Evolutionary conservation across 2,113 vertebrate species (phyloP).

Genomic region (Cygnus atratus): DNA sequence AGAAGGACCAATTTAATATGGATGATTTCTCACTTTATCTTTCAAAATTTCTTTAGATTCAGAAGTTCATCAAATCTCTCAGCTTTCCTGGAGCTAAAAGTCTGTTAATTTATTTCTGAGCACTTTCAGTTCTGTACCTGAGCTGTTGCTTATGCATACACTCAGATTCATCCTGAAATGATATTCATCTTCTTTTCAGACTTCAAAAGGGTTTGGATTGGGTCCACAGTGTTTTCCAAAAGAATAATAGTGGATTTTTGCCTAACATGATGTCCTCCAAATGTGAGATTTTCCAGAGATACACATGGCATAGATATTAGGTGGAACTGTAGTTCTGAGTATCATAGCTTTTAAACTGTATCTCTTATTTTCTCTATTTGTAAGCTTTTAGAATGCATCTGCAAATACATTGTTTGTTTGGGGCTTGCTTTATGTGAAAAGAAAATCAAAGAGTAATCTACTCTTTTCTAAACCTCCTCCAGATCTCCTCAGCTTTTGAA

Average conservation of each 20-base stretch:
- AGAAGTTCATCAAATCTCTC: background rate
- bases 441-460: background rate
- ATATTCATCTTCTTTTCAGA: background rate
- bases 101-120: slow-evolving; percentile 5
- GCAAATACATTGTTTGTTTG: background rate
- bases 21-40: background rate
- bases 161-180: background rate
- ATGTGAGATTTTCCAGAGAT: background rate
- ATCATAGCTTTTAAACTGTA: background rate
- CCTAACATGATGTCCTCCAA: background rate
- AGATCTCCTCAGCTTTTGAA: background rate
- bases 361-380: background rate
- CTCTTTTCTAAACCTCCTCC: background rate
- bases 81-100: background rate
- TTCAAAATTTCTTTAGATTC: background rate
- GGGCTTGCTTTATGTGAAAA: background rate
- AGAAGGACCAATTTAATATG: background rate
- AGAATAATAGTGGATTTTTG: background rate
- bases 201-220: background rate
- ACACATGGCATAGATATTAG: background rate
- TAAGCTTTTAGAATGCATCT: background rate
- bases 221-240: background rate
- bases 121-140: background rate
- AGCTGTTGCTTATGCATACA: background rate
- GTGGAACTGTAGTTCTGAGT: background rate